Evolutionary conservation across 2,113 vertebrate genomes (phyloP).

Genomic region (Labeo rohita): DNA sequence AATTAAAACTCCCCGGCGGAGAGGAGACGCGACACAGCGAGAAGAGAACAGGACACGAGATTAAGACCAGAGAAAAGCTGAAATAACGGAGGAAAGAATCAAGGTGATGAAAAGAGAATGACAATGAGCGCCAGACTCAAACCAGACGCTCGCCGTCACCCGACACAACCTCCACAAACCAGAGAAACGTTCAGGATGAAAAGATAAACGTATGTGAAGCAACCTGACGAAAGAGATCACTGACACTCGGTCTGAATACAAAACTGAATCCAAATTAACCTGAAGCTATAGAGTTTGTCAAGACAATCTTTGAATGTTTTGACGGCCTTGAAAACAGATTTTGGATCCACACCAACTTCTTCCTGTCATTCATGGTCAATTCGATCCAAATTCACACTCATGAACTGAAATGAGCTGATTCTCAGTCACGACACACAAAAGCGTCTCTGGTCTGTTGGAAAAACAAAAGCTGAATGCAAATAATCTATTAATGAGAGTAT

Average conservation of each 20-base stretch:
- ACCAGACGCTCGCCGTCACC: neutral
- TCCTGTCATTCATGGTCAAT: neutral
- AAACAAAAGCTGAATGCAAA: neutral
- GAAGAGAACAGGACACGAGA: slow-evolving; percentile 5
- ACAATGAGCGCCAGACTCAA: neutral
- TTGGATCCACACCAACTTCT: no score
- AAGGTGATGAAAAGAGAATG: neutral
- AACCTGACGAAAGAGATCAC: neutral
- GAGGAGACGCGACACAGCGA: slow-evolving; percentile 11
- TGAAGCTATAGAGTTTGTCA: neutral
- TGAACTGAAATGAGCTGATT: no score
- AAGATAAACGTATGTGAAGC: neutral
- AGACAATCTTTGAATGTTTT: no score
- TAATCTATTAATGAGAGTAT: neutral
- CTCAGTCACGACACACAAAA: neutral
- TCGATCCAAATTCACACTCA: neutral
- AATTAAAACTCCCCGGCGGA: slow-evolving; percentile 61
- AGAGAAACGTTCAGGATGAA: neutral
- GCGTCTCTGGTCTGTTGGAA: neutral
- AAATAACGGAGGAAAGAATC: neutral
- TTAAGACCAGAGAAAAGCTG: neutral
- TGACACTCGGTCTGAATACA: neutral
- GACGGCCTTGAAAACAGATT: no score
- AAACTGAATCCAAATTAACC: no score
- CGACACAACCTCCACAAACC: neutral